Evolutionary conservation across 2,888 invertebrate species (phyloP), one percentile per base, ranked within the genome.

Genomic region (Clistopyga incitator): DNA sequence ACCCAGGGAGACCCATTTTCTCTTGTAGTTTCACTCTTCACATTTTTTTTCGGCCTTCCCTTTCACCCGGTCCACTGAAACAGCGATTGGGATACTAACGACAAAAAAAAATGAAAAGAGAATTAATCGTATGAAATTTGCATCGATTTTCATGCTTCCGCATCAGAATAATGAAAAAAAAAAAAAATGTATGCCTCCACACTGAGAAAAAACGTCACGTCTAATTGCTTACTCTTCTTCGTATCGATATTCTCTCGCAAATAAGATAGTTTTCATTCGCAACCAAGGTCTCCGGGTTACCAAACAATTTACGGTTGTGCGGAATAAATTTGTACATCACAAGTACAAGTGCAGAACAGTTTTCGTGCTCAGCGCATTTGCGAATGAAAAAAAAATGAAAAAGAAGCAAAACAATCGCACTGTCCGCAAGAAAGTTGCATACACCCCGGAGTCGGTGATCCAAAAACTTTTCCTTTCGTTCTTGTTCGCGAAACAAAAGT

Each of bases 401-500:
- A 38, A 38, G 10, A 34, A 38, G 10, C 8, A 20, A 52, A 50
- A 50, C 56, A 52, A 64, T 38, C 13, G 18, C 50, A 47, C 38
- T 15, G n/a, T 47, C n/a, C 6, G 4, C n/a, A 72, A 72, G 25
- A 25, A 23, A 15, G 42, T 15, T 72, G 25, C 29, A 6, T 8
- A 20, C 6, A 3, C 3, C 13, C 4, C 34, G 13, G 29, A 61
- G n/a, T 23, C 23, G 15, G 18, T 52, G 54, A 20, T 52, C 23
- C 61, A 34, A 50, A 47, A 75, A 61, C 50, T 64, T 64, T 75
- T 47, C 15, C 50, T 64, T 64, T 38, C n/a, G 29, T 47, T 59
- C 42, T 61, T n/a, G 50, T 64, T 61, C 75, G 82, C 59, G 20
- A 54, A 77, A 79, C 61, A 34, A 79, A 65, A 72, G 77, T 78